Conservation (phyloP, 1,140 invertebrate species). For the Charaxes varanes region DNA sequence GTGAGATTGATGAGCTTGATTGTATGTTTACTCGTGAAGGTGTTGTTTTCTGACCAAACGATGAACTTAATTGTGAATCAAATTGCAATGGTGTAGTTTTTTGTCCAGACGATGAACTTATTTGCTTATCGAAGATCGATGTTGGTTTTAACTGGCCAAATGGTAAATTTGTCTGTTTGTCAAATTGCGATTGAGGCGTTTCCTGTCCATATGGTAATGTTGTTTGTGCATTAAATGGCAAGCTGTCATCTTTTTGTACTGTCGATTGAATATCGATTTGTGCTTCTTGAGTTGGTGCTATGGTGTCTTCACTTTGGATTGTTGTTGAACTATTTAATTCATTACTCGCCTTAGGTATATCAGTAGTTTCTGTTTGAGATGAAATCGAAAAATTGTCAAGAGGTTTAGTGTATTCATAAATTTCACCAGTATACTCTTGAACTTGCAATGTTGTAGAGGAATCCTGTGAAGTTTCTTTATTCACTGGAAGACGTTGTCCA, state of each 20-base stretch:
- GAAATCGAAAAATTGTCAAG: constrained; percentile 2
- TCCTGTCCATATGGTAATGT: background rate
- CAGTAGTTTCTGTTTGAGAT: constrained; percentile 4
- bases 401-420: constrained; percentile 23
- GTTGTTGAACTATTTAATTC: background rate
- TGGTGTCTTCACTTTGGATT: background rate
- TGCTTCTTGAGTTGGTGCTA: too few relatives aligned
- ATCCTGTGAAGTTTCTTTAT: too few relatives aligned
- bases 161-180: constrained; percentile 1
- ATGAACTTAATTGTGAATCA: constrained; percentile 1
- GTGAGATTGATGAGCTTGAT: background rate
- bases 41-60: constrained; percentile 8
- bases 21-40: background rate
- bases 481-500: too few relatives aligned
- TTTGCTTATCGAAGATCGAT: too few relatives aligned
- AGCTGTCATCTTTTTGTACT: too few relatives aligned
- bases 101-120: background rate
- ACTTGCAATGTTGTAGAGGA: too few relatives aligned
- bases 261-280: too few relatives aligned
- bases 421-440: constrained; percentile 10
- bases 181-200: background rate
- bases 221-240: background rate
- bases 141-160: constrained; percentile 8
- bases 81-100: background rate
- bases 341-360: background rate